These are phyloP conservation scores for Sphenodon punctatus DNA, from an alignment of 2,797 vertebrate genomes.

Conservation along the genomic window DNA sequence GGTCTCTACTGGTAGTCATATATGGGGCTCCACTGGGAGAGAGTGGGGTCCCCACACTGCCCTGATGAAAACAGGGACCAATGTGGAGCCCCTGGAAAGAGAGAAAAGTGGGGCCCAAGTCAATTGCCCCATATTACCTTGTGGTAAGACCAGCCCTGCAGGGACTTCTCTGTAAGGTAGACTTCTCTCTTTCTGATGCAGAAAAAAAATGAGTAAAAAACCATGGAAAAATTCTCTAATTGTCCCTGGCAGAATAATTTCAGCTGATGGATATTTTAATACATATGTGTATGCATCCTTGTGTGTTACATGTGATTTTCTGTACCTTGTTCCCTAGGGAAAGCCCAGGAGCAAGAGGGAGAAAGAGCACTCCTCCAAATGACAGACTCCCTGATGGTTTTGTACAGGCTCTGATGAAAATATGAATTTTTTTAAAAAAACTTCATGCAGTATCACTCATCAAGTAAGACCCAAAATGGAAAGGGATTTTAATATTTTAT, in stretches of 20 bases:
- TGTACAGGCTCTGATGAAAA: background rate
- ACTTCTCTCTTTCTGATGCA: background rate
- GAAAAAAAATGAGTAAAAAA: background rate
- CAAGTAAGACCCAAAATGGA: background rate
- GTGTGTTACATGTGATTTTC: background rate
- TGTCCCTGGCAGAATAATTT: background rate
- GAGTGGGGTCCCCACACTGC: too few relatives aligned
- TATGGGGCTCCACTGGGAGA: too few relatives aligned
- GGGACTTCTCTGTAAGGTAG: too few relatives aligned
- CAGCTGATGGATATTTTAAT: background rate
- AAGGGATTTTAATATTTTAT: background rate
- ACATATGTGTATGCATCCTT: fast-evolving
- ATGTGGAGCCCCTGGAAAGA: too few relatives aligned
- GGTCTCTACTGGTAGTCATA: too few relatives aligned
- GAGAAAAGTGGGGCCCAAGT: too few relatives aligned
- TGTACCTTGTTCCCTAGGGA: background rate
- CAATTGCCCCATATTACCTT: too few relatives aligned
- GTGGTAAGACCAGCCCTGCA: too few relatives aligned
- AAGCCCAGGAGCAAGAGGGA: background rate
- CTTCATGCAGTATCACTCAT: background rate
- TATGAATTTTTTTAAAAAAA: background rate
- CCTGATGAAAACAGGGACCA: too few relatives aligned
- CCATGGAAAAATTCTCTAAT: background rate
- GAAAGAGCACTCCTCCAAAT: background rate
- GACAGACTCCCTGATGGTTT: background rate